Base-by-base conservation (phyloP, 2,797 vertebrate genomes). In the Sebastes matsubarae region DNA sequence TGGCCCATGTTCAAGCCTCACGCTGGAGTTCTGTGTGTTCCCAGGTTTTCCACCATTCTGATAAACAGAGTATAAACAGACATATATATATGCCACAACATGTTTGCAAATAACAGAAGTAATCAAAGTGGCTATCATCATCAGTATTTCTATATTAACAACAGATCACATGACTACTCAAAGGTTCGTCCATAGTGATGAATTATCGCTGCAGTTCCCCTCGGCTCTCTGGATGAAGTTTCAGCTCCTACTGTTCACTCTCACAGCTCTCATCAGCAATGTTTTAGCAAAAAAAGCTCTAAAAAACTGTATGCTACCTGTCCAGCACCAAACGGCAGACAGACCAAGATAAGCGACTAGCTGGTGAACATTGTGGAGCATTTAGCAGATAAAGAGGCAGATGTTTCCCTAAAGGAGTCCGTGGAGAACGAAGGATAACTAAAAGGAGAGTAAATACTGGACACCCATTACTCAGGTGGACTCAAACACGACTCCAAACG, bases 51-150 rank as follows among this genome's bases (percentile, higher is more conserved):
- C 27, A 55, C 22, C 27, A 30, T 14, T 55, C 57, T 54, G 68
- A 76, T 75, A n/a, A 85, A 88, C 79, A 66, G 13, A 46, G 36
- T 59, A 46, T 32, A 38, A 81, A 79, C 27, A 64, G 42, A 24
- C 6, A 20, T 14, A 69, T 59, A 32, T 74, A 67, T 29, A 29
- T 36, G 34, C 34, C 11, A 38, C 65, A 30, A 52, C 42, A 68
- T 50, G 1, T 79, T n/a, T 85, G 24, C 58, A 75, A 60, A 59
- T 58, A 4, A 58, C 77, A 70, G 13, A 42, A 27, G 11, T 57
- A 22, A 54, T 59, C 60, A n/a, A 77, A 79, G 25, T 2, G 0
- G 8, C 22, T 70, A 14, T 38, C 36, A 20, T 36, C 69, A 42
- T 80, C 38, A 27, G 11, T 36, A 10, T 77, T 63, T 79, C 65